Base-by-base conservation (phyloP, 2,113 vertebrate species). In the Chlamydotis undulata region DNA sequence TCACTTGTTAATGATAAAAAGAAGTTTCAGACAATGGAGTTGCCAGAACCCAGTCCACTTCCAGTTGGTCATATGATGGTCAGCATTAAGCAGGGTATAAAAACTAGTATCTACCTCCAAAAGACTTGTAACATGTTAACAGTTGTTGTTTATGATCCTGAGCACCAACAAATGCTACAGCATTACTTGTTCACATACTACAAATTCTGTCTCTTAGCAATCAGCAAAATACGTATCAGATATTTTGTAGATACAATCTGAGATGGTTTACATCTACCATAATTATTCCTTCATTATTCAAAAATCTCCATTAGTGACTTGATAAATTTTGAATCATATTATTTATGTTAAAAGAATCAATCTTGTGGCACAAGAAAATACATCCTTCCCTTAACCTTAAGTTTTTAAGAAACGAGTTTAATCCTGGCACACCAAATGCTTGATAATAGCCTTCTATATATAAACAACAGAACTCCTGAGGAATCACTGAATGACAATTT, bases 1-100 rank as follows among this genome's bases (percentile, higher is more conserved):
- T 2, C 21, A 80, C 0, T 0, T 25, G 6, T 22, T 41, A 52
- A 52, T 55, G 5, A 43, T 50, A 35, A 57, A 33, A 35, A 60
- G 12, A 76, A 52, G 25, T 52, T 87, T 68, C 10, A 76, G 21
- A 60, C 21, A 39, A 24, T 19, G n/a, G 35, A 80, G 6, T 14
- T 63, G 4, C 13, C 33, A 10, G 12, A 90, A 67, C 12, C 19
- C 41, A 31, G 14, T 15, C 14, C 29, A 47, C 8, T 49, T 4
- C 10, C 37, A 31, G 14, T 33, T 43, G 41, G 41, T 43, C 41
- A 43, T 14, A 43, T 43, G 41, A 43, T 43, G 41, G 41, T 43
- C 26, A 56, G 17, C 12, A 74, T 39, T 37, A 41, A 83, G 25
- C 12, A 81, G 9, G 7, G 6, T 43, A 31, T 37, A 67, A 57